A percentile compares a stretch with the other conserved stretches of the same genome.
Evolutionary conservation across 2,113 vertebrate genomes (phyloP).

Genomic region (Rutilus rutilus): DNA sequence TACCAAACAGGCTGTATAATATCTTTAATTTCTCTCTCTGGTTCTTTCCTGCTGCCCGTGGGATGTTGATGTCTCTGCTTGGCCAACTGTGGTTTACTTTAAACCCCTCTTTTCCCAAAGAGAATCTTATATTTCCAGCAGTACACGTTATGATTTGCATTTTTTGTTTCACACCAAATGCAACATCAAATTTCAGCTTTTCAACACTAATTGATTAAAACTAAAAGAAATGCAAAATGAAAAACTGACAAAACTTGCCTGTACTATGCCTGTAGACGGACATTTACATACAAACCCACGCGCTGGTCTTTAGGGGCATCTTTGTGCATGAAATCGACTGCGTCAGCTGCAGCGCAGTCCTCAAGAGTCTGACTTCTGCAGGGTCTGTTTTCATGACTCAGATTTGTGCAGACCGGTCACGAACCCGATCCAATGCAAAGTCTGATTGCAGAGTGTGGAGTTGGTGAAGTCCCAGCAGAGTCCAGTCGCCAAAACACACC

Average conservation of each 20-base stretch:
- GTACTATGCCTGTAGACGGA: not conserved
- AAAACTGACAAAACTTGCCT: not conserved
- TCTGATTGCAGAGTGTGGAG: not conserved
- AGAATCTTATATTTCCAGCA: not conserved
- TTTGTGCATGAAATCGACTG: not conserved
- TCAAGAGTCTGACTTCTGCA: constrained; percentile 2
- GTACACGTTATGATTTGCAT: not conserved
- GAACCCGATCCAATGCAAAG: constrained; percentile 10
- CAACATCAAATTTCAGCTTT: not conserved
- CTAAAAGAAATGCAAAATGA: not conserved
- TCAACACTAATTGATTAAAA: not conserved
- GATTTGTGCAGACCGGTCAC: not conserved
- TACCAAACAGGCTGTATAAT: not conserved
- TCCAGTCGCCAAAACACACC: constrained; percentile 11
- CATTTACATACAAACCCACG: constrained; percentile 19
- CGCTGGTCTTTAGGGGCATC: not conserved
- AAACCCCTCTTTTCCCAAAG: too few relatives aligned
- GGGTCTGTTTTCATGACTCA: constrained; percentile 10
- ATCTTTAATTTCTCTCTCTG: not conserved
- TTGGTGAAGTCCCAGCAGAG: constrained; percentile 8
- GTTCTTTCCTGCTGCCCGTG: not conserved
- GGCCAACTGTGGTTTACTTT: not conserved
- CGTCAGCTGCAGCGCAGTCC: not conserved
- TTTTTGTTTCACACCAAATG: not conserved
- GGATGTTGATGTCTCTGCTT: not conserved